Conservation (phyloP, 2,888 invertebrate species). For the Pardosa pseudoannulata region DNA sequence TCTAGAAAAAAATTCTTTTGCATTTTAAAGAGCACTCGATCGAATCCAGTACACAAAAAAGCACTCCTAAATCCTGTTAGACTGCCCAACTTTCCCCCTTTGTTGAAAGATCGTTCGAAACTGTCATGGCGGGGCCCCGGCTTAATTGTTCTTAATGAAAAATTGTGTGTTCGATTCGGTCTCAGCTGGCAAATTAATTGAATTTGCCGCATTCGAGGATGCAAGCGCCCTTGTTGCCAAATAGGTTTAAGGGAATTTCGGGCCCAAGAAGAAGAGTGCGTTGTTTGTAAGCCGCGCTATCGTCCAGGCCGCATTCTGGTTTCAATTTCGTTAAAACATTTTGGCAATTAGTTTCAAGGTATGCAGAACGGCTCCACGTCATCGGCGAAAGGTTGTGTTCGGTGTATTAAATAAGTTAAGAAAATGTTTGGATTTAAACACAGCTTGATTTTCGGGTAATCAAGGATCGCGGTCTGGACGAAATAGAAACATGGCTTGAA, state of each 20-base stretch:
- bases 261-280: background rate
- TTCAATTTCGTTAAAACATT: constrained; percentile 55
- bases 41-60: background rate
- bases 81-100: background rate
- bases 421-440: background rate
- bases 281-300: background rate
- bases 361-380: constrained; percentile 17
- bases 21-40: background rate
- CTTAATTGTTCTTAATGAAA: constrained; percentile 64
- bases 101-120: constrained; percentile 7
- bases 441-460: background rate
- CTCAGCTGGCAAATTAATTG: constrained; percentile 64
- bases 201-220: constrained; percentile 32
- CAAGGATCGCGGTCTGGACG: too few species aligned
- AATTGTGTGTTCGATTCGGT: constrained; percentile 54
- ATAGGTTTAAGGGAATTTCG: constrained; percentile 41
- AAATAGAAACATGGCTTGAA: too few species aligned
- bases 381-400: background rate
- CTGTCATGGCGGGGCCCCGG: constrained; percentile 24
- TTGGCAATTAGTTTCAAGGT: constrained; percentile 37
- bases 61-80: constrained; percentile 2
- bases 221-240: constrained; percentile 12
- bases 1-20: too few species aligned
- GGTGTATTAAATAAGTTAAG: background rate
- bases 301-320: constrained; percentile 26